These are phyloP conservation scores for Drosophila emarginata DNA, from an alignment of 2,888 invertebrate genomes.

Conservation along the genomic window DNA sequence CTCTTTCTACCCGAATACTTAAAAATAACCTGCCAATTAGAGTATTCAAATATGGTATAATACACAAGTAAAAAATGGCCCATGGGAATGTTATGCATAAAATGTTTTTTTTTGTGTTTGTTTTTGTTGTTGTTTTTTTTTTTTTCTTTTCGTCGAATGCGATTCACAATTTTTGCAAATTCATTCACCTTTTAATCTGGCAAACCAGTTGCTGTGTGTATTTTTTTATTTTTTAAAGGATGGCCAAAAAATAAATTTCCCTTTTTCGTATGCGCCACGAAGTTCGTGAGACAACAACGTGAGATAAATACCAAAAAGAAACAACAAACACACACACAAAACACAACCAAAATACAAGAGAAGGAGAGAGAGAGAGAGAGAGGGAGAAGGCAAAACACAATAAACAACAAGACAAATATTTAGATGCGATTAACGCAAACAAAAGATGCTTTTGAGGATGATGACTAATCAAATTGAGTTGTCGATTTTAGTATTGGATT, in stretches of 20 bases:
- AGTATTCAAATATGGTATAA: not conserved
- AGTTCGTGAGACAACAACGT: slow-evolving; percentile 62
- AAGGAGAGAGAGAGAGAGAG: not conserved
- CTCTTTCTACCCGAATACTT: too few relatives aligned
- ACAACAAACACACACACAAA: not conserved
- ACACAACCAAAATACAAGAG: not conserved
- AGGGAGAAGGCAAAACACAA: not conserved
- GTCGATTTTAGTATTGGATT: slow-evolving; percentile 23
- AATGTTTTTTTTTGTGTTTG: slow-evolving; percentile 15
- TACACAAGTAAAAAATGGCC: not conserved
- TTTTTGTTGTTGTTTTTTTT: not conserved
- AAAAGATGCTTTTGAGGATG: slow-evolving; percentile 26
- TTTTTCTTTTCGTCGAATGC: slow-evolving; percentile 43
- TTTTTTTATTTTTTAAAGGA: slow-evolving; percentile 33
- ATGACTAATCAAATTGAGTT: slow-evolving; percentile 63
- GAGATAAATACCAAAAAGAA: slow-evolving; percentile 63
- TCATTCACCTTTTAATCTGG: slow-evolving; percentile 75
- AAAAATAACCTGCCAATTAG: slow-evolving; percentile 4
- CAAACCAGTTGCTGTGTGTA: slow-evolving; percentile 50
- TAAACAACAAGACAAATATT: slow-evolving; percentile 9
- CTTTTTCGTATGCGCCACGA: slow-evolving; percentile 69
- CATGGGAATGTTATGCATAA: slow-evolving; percentile 34
- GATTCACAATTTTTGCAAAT: slow-evolving; percentile 54
- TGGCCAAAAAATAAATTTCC: slow-evolving; percentile 59
- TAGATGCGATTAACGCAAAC: slow-evolving; percentile 52